Percentiles rank a stretch among this genome's conserved stretches.
Conservation (phyloP, 1,140 invertebrate species). For the Leptinotarsa lineolata region DNA sequence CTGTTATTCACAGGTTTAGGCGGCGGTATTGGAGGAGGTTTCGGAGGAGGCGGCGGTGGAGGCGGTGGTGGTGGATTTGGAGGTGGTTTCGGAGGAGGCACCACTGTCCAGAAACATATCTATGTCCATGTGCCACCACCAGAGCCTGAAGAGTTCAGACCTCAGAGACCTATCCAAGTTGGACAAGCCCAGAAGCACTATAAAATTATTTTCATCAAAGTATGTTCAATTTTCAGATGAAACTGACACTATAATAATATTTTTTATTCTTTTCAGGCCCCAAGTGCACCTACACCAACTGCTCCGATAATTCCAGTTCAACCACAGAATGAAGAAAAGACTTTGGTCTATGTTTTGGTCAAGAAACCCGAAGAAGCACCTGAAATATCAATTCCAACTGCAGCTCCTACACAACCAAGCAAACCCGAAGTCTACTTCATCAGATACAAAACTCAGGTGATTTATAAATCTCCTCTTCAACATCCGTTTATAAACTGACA, state of each 20-base stretch:
- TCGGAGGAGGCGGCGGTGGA: slow-evolving; percentile 37
- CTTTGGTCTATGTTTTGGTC: slow-evolving; percentile 85
- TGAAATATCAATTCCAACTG: slow-evolving; percentile 76
- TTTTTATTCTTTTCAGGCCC: slow-evolving; percentile 59
- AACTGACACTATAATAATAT: background rate
- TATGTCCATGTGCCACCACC: slow-evolving; percentile 80
- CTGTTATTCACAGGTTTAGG: slow-evolving; percentile 31
- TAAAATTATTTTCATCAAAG: slow-evolving; percentile 88
- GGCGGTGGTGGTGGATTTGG: slow-evolving; percentile 41
- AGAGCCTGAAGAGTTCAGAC: slow-evolving; percentile 67
- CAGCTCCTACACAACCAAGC: slow-evolving; percentile 78
- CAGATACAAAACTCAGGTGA: slow-evolving; percentile 78
- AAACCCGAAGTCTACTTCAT: slow-evolving; percentile 89
- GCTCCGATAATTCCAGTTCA: slow-evolving; percentile 77
- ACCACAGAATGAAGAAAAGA: slow-evolving; percentile 85
- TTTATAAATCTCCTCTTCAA: background rate
- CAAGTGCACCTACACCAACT: slow-evolving; percentile 78
- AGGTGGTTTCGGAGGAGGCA: slow-evolving; percentile 59
- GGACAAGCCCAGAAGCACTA: slow-evolving; percentile 81
- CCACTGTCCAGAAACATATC: slow-evolving; percentile 78
- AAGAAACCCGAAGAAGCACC: slow-evolving; percentile 86
- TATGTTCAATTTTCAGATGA: slow-evolving; percentile 7
- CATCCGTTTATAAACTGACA: background rate
- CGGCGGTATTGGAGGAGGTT: slow-evolving; percentile 40
- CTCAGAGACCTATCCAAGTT: slow-evolving; percentile 65